Evolutionary conservation across 2,888 invertebrate species (phyloP).

Genomic region (Mimumesa dahlbomi): DNA sequence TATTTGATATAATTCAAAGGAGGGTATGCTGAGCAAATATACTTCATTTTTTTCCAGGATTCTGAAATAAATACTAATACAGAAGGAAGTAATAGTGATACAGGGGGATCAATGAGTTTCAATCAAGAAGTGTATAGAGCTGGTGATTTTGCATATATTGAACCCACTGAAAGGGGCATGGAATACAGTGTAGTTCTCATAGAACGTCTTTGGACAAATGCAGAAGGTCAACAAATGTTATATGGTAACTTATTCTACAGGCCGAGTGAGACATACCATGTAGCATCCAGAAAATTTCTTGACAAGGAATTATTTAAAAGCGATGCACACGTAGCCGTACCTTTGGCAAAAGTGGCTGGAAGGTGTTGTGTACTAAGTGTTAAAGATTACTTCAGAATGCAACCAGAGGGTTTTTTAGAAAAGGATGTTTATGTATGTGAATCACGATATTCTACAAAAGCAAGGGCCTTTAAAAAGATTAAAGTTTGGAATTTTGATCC

Average conservation of each 20-base stretch:
- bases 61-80: constrained; percentile 71
- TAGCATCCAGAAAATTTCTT: constrained; percentile 96
- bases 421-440: constrained; percentile 99
- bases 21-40: too few species aligned
- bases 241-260: constrained; percentile 95
- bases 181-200: constrained; percentile 92
- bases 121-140: constrained; percentile 89
- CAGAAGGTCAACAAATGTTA: constrained; percentile 91
- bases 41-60: constrained; percentile 65
- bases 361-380: constrained; percentile 96
- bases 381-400: constrained; percentile 95
- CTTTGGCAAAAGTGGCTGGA: constrained; percentile 92
- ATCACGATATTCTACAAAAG: constrained; percentile 93
- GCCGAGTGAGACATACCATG: constrained; percentile 97
- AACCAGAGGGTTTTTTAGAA: constrained; percentile 92
- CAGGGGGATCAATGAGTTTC: constrained; percentile 86
- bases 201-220: constrained; percentile 93
- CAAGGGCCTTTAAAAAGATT: constrained; percentile 95
- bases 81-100: constrained; percentile 76
- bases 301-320: constrained; percentile 98
- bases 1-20: too few species aligned
- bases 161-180: constrained; percentile 84
- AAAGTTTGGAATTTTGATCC: constrained; percentile 88
- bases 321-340: constrained; percentile 91
- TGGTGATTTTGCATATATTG: constrained; percentile 96